Conservation (phyloP, 2,113 vertebrate species). For the Burhinus bistriatus region DNA sequence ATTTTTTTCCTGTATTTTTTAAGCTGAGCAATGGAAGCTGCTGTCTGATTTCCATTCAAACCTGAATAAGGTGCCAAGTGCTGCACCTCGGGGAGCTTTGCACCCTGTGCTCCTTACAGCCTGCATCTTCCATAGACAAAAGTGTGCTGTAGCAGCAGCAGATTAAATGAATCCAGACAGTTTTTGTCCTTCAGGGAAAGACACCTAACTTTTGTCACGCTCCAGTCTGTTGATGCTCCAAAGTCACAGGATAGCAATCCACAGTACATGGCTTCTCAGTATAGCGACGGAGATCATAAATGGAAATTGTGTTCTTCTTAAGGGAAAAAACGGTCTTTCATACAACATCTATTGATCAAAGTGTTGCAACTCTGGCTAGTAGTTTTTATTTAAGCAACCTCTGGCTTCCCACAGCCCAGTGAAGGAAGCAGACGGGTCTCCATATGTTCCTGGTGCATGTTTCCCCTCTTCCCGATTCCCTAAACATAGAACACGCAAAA, state of each 20-base stretch:
- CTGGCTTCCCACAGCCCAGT: background rate
- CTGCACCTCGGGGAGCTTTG: background rate
- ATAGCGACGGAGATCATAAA: background rate
- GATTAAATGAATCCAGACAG: background rate
- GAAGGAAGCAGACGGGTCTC: background rate
- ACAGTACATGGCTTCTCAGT: background rate
- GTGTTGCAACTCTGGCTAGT: background rate
- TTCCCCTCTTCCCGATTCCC: background rate
- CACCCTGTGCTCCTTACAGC: background rate
- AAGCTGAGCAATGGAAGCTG: background rate
- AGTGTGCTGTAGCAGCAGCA: background rate
- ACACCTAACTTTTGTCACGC: background rate
- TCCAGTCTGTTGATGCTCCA: background rate
- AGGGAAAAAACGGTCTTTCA: background rate
- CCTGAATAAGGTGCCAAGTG: background rate
- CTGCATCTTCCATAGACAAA: background rate
- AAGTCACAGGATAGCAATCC: background rate
- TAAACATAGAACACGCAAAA: background rate
- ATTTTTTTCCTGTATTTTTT: background rate
- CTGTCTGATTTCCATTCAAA: background rate
- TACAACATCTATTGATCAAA: background rate
- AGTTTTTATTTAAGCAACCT: background rate
- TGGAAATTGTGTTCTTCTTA: background rate
- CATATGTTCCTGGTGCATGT: rapidly evolving
- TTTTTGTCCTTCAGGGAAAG: background rate